Base-by-base conservation (phyloP, 2,797 vertebrate genomes). In the Enteromius afrohamiltoni region DNA sequence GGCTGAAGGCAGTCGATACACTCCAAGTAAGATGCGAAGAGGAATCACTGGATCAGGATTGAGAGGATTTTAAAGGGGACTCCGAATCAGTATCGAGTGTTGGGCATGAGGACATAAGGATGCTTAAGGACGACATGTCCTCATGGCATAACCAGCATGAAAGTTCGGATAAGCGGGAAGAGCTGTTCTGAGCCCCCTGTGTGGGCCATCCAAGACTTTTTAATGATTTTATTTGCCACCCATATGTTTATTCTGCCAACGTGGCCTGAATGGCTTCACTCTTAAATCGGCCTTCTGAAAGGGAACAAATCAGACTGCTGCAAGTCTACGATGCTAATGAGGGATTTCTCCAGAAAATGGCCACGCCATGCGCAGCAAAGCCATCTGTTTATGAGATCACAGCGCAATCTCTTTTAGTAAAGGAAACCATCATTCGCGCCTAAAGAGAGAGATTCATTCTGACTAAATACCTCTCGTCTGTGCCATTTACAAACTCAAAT, bases 371-470 rank as follows among this genome's bases (percentile, higher is more conserved):
- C 51, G 6, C 64, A 77, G 82, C 82, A 83, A 77, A 60, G 65
- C 82, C 82, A 83, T 83, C 82, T 83, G 82, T 77, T 83, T 77
- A 77, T 77, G 23, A 83, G 74, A 67, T 75, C 62, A 67, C 17
- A 13, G 23, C 23, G 0, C 60, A 47, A 67, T 65, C 11, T 49
- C 60, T 79, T 67, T 49, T 60, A 65, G 45, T 8, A 6, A 60
- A 49, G 2, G 29, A 79, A 47, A 23, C 73, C 47, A 76, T 76
- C 23, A 83, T 19, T 83, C n/a, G 11, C n/a, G 62, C 60, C 34
- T 83, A 83, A 75, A 64, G 47, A 83, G 71, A 68, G 34, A 76
- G 47, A 83, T 76, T 53, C 34, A 67, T 83, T 14, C 31, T 76
- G n/a, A 42, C 73, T 83, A 83, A 82, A 82, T 74, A 40, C 42